Conservation (phyloP, 2,797 vertebrate genomes). For the Muscicapa striata region DNA sequence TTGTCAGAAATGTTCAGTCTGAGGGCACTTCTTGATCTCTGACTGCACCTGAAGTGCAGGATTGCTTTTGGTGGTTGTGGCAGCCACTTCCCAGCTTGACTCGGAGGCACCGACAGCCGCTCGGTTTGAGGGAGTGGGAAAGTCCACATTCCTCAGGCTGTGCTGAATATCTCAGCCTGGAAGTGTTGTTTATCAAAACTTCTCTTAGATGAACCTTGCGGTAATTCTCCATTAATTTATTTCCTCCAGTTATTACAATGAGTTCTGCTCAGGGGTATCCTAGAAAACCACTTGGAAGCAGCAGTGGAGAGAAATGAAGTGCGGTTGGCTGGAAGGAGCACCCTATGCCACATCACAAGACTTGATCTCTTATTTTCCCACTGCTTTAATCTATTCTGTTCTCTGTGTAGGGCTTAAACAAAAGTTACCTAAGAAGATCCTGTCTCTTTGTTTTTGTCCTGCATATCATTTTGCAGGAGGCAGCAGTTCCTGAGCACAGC, state of each 20-base stretch:
- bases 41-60: constrained; percentile 5
- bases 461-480: constrained; percentile 43
- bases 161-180: constrained; percentile 64
- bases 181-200: constrained; percentile 69
- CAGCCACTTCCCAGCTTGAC: constrained; percentile 31
- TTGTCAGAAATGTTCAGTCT: not conserved
- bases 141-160: constrained; percentile 62
- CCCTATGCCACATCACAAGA: constrained; percentile 52
- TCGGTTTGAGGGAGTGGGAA: constrained; percentile 24
- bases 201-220: constrained; percentile 61
- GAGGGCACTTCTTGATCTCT: not conserved
- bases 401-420: constrained; percentile 60
- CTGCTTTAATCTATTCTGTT: constrained; percentile 66
- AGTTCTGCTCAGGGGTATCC: constrained; percentile 68
- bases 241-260: constrained; percentile 73
- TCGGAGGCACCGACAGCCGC: not conserved
- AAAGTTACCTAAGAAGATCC: constrained; percentile 63
- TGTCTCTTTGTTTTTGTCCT: constrained; percentile 58
- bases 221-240: constrained; percentile 70
- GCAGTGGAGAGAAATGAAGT: constrained; percentile 43
- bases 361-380: constrained; percentile 60
- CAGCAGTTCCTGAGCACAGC: not conserved
- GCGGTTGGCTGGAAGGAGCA: constrained; percentile 61
- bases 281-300: constrained; percentile 66
- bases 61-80: constrained; percentile 27